Evolutionary conservation across 2,888 invertebrate genomes (phyloP).

Genomic region (Dolichopus griseipennis): DNA sequence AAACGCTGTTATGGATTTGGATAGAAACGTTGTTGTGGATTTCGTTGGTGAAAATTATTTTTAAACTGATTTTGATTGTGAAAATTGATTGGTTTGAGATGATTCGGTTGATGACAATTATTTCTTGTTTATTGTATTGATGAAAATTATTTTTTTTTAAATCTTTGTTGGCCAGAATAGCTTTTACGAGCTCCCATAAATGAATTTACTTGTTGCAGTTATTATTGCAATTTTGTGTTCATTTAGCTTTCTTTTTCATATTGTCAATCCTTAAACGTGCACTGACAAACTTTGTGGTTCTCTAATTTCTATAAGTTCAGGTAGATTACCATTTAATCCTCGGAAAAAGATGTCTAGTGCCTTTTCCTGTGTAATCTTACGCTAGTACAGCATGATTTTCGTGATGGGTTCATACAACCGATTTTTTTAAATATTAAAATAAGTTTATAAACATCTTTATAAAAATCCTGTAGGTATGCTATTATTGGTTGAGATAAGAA

Average conservation of each 20-base stretch:
- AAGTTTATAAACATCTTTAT: constrained; percentile 13
- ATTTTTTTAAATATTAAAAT: constrained; percentile 20
- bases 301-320: constrained; percentile 20
- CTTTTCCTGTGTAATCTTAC: constrained; percentile 13
- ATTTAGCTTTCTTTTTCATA: neutral
- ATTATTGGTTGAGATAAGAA: constrained; percentile 19
- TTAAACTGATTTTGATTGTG: neutral
- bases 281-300: constrained; percentile 23
- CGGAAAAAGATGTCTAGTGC: constrained; percentile 19
- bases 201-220: neutral
- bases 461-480: constrained; percentile 11
- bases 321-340: constrained; percentile 19
- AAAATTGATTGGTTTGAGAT: neutral
- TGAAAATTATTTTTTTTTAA: neutral
- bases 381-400: constrained; percentile 9
- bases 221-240: neutral
- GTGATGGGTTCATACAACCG: constrained; percentile 13
- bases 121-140: neutral
- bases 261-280: constrained; percentile 17
- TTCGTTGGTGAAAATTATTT: neutral
- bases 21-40: no score
- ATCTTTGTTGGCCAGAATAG: no score
- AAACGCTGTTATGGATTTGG: no score
- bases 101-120: neutral
- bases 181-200: neutral